Percentiles rank a stretch among this genome's conserved stretches.
Conservation (phyloP, 2,113 vertebrate genomes). For the Meleagris gallopavo region DNA sequence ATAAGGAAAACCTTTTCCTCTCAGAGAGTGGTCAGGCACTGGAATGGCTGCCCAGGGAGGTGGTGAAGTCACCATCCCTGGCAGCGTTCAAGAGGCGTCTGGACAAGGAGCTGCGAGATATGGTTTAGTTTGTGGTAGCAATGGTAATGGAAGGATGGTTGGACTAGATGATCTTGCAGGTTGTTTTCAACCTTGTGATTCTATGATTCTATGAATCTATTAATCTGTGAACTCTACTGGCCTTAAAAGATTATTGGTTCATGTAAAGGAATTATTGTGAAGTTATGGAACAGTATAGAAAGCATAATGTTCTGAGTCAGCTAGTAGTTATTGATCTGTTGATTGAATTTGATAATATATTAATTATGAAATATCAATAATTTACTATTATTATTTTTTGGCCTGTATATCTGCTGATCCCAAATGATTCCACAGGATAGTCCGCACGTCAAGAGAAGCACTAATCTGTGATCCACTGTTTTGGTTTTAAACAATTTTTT, state of each 20-base stretch:
- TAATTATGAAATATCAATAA: neutral
- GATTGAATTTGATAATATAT: neutral
- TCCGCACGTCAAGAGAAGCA: neutral
- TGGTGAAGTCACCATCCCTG: no score
- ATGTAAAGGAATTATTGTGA: neutral
- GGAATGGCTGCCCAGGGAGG: no score
- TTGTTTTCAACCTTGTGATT: no score
- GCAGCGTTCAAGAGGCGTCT: no score
- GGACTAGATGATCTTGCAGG: no score
- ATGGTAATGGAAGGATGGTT: no score
- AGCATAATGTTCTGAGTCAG: neutral
- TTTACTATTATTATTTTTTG: neutral
- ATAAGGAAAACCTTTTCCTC: no score
- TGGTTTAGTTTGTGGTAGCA: no score
- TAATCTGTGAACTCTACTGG: neutral
- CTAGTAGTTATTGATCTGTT: neutral
- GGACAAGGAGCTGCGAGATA: no score
- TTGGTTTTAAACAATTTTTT: neutral
- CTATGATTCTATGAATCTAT: no score
- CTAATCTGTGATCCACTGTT: neutral
- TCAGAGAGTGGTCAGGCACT: no score
- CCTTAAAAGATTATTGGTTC: neutral
- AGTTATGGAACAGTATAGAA: neutral
- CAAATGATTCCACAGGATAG: neutral
- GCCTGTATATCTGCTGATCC: neutral